Conservation (phyloP, 2,797 vertebrate genomes). For the Siniperca scherzeri region DNA sequence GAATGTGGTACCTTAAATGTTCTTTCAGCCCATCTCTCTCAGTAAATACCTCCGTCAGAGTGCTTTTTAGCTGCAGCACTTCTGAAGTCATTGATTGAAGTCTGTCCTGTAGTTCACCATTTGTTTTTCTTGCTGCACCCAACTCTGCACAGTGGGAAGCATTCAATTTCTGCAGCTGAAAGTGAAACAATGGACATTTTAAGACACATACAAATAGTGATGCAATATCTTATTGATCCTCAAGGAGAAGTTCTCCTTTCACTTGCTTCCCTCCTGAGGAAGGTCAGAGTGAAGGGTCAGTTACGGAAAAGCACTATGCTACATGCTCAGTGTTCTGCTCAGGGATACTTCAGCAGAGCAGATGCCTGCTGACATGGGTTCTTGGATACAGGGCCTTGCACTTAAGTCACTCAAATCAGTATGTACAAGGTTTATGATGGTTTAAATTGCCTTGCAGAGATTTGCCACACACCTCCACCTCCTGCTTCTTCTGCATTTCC, state of each 20-base stretch:
- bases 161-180: conserved; percentile 75
- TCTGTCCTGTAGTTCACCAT: conserved; percentile 73
- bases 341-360: conserved; percentile 18
- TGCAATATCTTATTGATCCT: conserved; percentile 22
- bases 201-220: conserved; percentile 33
- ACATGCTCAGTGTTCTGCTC: neutral
- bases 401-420: conserved; percentile 26
- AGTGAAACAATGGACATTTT: conserved; percentile 35
- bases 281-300: neutral
- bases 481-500: conserved; percentile 67
- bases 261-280: conserved; percentile 7
- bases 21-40: conserved; percentile 82
- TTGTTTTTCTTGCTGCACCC: conserved; percentile 53
- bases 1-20: conserved; percentile 80
- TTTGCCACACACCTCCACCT: conserved; percentile 68
- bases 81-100: conserved; percentile 75
- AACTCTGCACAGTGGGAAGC: conserved; percentile 68
- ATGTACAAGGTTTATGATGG: conserved; percentile 19
- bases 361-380: conserved; percentile 18
- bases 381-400: neutral
- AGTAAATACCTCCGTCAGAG: conserved; percentile 69
- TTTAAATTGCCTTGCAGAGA: conserved; percentile 27
- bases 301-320: neutral
- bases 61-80: conserved; percentile 73
- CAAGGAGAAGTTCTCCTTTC: conserved; percentile 10